Percentiles rank a stretch among this genome's conserved stretches.
Conservation (phyloP, 1,140 invertebrate genomes). For the Thaumetopoea pityocampa region DNA sequence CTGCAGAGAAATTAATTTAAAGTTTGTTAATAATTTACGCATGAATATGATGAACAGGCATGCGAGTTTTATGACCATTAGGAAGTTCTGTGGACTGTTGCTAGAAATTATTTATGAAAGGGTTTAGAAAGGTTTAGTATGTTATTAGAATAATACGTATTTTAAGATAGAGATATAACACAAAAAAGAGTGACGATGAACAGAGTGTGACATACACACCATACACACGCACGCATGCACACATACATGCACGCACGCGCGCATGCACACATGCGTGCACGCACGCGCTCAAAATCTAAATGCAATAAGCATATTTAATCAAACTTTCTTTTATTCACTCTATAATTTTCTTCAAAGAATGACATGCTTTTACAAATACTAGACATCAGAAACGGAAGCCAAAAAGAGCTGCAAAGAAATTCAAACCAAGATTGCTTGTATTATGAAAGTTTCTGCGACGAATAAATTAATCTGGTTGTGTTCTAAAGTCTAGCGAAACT, state of each 20-base stretch:
- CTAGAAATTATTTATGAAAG: conserved; percentile 2
- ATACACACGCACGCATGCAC: no score
- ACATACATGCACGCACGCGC: no score
- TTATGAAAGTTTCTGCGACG: conserved; percentile 22
- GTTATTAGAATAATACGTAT: no score
- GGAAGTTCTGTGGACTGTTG: conserved; percentile 8
- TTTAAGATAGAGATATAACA: no score
- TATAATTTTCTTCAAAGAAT: conserved; percentile 3
- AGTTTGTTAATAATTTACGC: conserved; percentile 8
- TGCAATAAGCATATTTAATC: conserved; percentile 1
- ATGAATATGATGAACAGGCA: conserved; percentile 4
- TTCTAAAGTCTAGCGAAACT: conserved; percentile 1
- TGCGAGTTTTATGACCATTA: conserved; percentile 14
- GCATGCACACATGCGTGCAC: no score
- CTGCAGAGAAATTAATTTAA: conserved; percentile 11
- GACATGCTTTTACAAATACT: conserved; percentile 10
- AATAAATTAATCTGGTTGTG: conserved; percentile 23
- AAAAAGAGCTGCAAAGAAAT: conserved; percentile 24
- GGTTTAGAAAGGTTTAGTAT: conserved; percentile 1
- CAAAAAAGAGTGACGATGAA: no score
- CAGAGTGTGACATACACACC: no score
- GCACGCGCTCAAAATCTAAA: no score
- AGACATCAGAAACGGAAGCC: conserved; percentile 8
- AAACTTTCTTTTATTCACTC: conserved; percentile 3
- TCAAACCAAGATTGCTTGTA: conserved; percentile 27